Conservation (phyloP, 2,113 vertebrate genomes). For the Leptodactylus fuscus region DNA sequence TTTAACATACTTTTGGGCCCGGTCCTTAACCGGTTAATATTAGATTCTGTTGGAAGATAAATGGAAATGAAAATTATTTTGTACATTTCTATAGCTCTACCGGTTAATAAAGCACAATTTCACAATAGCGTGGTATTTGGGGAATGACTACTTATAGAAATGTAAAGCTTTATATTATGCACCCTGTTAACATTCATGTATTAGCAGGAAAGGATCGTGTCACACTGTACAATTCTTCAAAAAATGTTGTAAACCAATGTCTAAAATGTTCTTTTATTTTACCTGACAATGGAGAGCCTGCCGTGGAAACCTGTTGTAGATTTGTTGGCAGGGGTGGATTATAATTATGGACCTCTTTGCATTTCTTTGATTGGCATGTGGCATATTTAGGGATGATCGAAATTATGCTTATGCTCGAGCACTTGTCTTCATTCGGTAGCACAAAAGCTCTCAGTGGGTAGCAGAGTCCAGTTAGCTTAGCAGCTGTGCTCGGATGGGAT, state of each 20-base stretch:
- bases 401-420: slow-evolving; percentile 58
- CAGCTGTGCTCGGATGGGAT: slow-evolving; percentile 65
- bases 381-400: slow-evolving; percentile 66
- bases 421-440: slow-evolving; percentile 62
- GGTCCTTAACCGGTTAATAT: not conserved
- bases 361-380: slow-evolving; percentile 64
- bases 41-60: not conserved
- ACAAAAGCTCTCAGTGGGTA: slow-evolving; percentile 67
- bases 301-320: slow-evolving; percentile 62
- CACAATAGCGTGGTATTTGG: not conserved
- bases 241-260: not conserved
- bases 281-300: slow-evolving; percentile 16
- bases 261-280: slow-evolving; percentile 6
- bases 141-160: not conserved
- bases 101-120: too few species aligned
- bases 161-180: not conserved
- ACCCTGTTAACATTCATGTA: not conserved
- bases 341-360: slow-evolving; percentile 66
- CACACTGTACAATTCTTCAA: not conserved
- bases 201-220: not conserved
- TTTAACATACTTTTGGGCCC: too few species aligned
- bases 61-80: not conserved
- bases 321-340: slow-evolving; percentile 64
- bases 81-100: too few species aligned
- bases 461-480: slow-evolving; percentile 62